phyloP scores from a whole-genome alignment of 2,113 vertebrate genomes.

The Junco hyemalis region DNA sequence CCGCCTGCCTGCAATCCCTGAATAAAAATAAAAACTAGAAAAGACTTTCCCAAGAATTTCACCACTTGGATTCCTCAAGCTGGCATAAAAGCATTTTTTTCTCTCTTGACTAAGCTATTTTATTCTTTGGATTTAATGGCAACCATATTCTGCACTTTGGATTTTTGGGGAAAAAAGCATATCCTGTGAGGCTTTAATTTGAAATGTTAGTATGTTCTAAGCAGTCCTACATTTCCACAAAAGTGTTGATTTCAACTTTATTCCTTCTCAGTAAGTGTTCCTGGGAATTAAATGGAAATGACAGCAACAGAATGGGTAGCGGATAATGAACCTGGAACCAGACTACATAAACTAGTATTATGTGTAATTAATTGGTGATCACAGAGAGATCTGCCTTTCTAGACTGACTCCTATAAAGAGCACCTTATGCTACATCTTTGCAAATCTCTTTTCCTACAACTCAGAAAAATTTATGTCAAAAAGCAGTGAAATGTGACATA shows the following conservation, averaged over 20 bases:
- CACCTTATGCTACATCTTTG: neutral
- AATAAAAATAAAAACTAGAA: neutral
- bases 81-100: neutral
- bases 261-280: neutral
- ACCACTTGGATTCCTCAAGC: neutral
- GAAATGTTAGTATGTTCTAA: neutral
- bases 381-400: neutral
- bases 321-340: slow-evolving; percentile 1
- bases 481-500: neutral
- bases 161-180: neutral
- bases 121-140: neutral
- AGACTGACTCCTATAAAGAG: neutral
- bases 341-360: neutral
- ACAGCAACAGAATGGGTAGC: neutral
- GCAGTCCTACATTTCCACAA: neutral
- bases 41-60: neutral
- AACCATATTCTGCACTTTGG: neutral
- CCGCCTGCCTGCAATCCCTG: neutral
- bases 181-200: neutral
- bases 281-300: slow-evolving; percentile 21
- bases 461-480: neutral
- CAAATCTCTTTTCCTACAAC: neutral
- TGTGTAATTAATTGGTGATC: slow-evolving; percentile 12
- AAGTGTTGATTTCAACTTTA: neutral
- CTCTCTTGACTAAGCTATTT: neutral